These are phyloP conservation scores for Platalea minor DNA, from an alignment of 2,797 vertebrate species.

Conservation along the genomic window DNA sequence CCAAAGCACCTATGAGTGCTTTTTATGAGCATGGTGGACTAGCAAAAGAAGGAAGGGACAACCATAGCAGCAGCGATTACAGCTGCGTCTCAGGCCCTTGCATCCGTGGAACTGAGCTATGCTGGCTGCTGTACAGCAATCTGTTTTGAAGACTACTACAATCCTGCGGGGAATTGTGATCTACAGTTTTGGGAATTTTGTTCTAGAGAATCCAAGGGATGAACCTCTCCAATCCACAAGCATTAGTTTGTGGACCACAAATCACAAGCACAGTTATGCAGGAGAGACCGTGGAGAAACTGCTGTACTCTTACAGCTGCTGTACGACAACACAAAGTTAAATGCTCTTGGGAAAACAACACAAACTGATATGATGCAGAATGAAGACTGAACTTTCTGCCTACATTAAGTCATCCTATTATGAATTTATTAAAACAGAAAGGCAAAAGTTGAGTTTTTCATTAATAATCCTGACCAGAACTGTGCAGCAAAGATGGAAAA, in stretches of 20 bases:
- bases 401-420: not conserved
- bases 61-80: not conserved
- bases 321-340: not conserved
- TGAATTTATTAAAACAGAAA: not conserved
- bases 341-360: not conserved
- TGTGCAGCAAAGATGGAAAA: not conserved
- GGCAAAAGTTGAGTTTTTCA: not conserved
- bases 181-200: not conserved
- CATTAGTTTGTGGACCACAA: not conserved
- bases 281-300: not conserved
- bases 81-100: not conserved
- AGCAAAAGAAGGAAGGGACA: not conserved
- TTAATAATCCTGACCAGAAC: conserved; percentile 21
- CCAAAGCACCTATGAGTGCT: not conserved
- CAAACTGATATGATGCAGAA: not conserved
- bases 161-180: not conserved
- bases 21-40: not conserved
- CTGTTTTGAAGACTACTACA: not conserved
- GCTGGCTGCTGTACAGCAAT: not conserved
- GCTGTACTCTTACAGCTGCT: not conserved
- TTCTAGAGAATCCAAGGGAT: not conserved
- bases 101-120: not conserved
- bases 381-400: not conserved
- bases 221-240: not conserved
- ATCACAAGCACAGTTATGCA: not conserved